A percentile compares a stretch with the other conserved stretches of the same genome.
Conservation (phyloP, 2,888 invertebrate species). For the Drosophila greeni region DNA sequence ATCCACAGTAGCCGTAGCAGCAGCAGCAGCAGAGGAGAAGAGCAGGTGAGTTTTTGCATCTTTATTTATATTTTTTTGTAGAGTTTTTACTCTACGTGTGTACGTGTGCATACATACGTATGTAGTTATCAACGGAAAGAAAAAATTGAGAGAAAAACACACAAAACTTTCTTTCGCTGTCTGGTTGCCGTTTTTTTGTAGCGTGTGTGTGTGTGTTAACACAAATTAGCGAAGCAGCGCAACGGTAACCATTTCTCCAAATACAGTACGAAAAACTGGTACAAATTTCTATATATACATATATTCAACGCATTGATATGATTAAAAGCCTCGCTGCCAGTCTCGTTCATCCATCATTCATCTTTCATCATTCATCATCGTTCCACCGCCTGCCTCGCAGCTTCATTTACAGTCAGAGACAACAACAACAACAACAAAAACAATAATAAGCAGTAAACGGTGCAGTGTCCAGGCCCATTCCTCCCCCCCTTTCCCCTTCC, state of each 20-base stretch:
- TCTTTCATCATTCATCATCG: conserved; percentile 22
- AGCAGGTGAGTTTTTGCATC: conserved; percentile 29
- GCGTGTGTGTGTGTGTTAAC: conserved; percentile 14
- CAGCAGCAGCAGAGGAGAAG: conserved; percentile 5
- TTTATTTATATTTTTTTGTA: conserved; percentile 16
- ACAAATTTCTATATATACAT: conserved; percentile 14
- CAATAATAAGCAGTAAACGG: conserved; percentile 22
- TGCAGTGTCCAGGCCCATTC: conserved; percentile 21
- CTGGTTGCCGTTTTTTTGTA: conserved; percentile 15
- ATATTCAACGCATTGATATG: conserved; percentile 29
- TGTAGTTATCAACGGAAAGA: conserved; percentile 22
- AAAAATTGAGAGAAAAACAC: conserved; percentile 25
- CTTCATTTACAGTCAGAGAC: conserved; percentile 21
- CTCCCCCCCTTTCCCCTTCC: neutral
- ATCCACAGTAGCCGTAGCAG: conserved; percentile 27
- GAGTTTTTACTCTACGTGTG: conserved; percentile 19
- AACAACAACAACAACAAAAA: conserved; percentile 15
- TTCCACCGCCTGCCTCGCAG: conserved; percentile 23
- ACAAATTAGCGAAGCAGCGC: conserved; percentile 39
- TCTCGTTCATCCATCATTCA: conserved; percentile 26
- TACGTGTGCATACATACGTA: conserved; percentile 20
- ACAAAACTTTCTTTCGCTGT: conserved; percentile 38
- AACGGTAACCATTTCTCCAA: conserved; percentile 39
- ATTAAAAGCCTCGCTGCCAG: conserved; percentile 34
- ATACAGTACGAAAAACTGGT: conserved; percentile 19